Evolutionary conservation across 35 echinoderm and acorn worm species (phyloP), one percentile per base, ranked within the genome.

Genomic region (Ophiothrix spiculata): DNA sequence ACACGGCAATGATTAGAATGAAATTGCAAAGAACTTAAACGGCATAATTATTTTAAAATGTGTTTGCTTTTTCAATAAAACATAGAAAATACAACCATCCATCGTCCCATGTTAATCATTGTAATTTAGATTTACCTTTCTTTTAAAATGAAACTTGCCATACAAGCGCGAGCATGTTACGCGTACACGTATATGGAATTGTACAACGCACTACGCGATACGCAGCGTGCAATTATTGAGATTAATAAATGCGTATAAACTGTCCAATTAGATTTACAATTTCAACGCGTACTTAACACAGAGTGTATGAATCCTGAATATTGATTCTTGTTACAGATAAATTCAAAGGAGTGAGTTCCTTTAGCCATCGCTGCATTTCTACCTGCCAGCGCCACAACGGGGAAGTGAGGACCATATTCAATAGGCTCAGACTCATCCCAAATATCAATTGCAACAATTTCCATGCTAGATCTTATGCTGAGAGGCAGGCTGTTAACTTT

Each of bases 401-500:
- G n/a, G 88, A 39, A 39, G 86, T 89, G 19, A 80, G 35, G 14
- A 99, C 92, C 36, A 81, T 99, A 34, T 84, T 94, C 56, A 35
- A 81, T 17, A 37, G 96, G 1, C 77, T 75, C 15, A 73, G 96
- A 25, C 77, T 94, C 31, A 86, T 99, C 28, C 81, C 86, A 6
- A 91, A 89, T 78, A 90, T 94, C 79, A 89, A 83, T 74, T 88
- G 85, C 0, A 13, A 21, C 15, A 89, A 99, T 37, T 91, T 91
- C 56, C 90, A 91, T 45, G 46, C 77, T n/a, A 84, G 96, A 74
- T 90, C 92, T 4, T 90, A 94, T 73, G 96, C 92, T 37, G 96
- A 99, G 75, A 94, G 96, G 40, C 96, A 99, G 74, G 89, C 92
- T 75, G 91, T 99, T 39, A 99, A 99, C 78, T 99, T 99, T 92